Base-by-base conservation (phyloP, 2,113 vertebrate species). In the Bostrychus sinensis region DNA sequence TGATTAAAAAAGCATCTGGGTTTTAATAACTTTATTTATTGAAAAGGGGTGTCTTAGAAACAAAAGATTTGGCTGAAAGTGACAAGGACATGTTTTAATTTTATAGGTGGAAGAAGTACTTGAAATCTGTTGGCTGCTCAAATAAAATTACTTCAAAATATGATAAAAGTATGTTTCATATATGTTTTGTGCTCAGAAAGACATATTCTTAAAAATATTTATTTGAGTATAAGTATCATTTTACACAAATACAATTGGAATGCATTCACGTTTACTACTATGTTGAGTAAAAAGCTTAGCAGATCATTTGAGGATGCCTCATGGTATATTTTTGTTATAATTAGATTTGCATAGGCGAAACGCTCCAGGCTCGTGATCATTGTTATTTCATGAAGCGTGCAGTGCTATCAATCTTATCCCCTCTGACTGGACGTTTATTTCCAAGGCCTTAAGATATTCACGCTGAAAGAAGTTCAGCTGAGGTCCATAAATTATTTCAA, bases 381-480 rank as follows among this genome's bases (percentile, higher is more conserved):
- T 84, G 72, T 80, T 76, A 65, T 85, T 88, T 86, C 51, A 83
- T 86, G 69, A 83, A 59, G 74, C 69, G 36, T 28, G 66, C 62
- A 14, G 48, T 16, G 54, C 46, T 32, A 56, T 62, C 22, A 72
- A 70, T 79, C 70, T 71, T 57, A 13, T 54, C 51, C 53, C 26
- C 68, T 48, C 53, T 65, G 22, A 65, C 51, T 22, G 4, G 65
- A 26, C 25, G 45, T 42, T 74, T 60, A 60, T 51, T 65, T 32
- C 55, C 32, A 62, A 16, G 11, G 25, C 59, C 56, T 56, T 7
- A 9, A 68, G 16, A 8, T 54, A 58, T 63, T 60, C 22, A 50
- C 62, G 71, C 10, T 60, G 34, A 26, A 34, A 72, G 65, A 69
- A 73, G 63, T 67, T 71, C 30, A 23, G 51, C 7, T n/a, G 53